Evolutionary conservation across 2,797 vertebrate genomes (phyloP).

Genomic region (Dermochelys coriacea): DNA sequence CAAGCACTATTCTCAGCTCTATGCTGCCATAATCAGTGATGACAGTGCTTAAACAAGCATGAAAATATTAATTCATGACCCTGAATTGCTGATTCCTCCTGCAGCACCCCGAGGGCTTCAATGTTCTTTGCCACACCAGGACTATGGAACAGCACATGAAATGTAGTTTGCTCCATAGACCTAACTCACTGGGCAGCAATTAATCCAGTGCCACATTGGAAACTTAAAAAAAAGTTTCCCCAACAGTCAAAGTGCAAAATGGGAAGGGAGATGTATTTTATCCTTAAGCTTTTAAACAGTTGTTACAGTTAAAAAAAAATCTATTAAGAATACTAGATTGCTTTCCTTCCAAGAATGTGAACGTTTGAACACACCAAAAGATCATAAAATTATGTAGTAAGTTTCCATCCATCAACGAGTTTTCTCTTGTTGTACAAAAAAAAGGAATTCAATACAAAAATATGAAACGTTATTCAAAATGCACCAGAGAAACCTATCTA

Average conservation of each 20-base stretch:
- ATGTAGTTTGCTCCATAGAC: neutral
- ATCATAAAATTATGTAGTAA: neutral
- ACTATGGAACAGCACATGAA: neutral
- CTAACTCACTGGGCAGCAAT: constrained; percentile 14
- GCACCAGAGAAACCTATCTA: neutral
- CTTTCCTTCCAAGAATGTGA: constrained; percentile 40
- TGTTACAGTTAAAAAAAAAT: constrained; percentile 19
- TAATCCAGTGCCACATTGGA: neutral
- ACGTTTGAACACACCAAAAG: constrained; percentile 6
- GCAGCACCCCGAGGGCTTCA: neutral
- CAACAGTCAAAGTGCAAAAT: constrained; percentile 9
- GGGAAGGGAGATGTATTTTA: constrained; percentile 16
- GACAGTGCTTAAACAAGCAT: neutral
- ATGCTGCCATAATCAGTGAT: fast-evolving
- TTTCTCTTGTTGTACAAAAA: neutral
- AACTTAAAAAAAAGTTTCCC: constrained; percentile 33
- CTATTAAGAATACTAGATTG: constrained; percentile 19
- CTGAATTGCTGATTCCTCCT: neutral
- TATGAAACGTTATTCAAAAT: neutral
- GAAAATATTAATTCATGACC: neutral
- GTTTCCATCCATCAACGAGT: constrained; percentile 7
- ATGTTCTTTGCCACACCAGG: neutral
- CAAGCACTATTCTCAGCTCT: neutral
- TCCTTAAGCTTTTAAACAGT: constrained; percentile 15
- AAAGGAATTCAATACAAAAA: neutral